Conservation (phyloP, 2,888 invertebrate species). For the Nephrotoma appendiculata region DNA sequence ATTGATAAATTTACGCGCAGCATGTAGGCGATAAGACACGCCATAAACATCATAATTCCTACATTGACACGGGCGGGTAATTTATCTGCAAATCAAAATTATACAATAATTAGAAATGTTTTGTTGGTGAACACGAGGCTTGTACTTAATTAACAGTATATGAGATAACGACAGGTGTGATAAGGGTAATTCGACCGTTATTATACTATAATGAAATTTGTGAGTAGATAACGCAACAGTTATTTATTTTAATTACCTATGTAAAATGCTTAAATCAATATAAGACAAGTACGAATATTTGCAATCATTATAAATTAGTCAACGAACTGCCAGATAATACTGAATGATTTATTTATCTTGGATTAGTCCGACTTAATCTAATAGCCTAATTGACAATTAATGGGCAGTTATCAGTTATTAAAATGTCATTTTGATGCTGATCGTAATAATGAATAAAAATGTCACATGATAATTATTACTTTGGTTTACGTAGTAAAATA, state of each 20-base stretch:
- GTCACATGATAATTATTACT: too few species aligned
- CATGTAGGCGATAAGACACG: conserved; percentile 61
- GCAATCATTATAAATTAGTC: too few species aligned
- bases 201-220: background rate
- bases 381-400: too few species aligned
- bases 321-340: too few species aligned
- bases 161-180: background rate
- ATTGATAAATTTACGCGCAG: conserved; percentile 64
- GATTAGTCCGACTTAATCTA: too few species aligned
- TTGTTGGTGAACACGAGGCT: background rate
- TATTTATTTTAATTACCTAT: background rate
- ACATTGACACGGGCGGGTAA: conserved; percentile 38
- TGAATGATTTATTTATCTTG: too few species aligned
- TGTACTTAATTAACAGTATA: background rate
- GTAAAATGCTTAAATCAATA: too few species aligned
- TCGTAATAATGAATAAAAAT: too few species aligned
- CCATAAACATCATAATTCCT: conserved; percentile 56
- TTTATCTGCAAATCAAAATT: conserved; percentile 24
- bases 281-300: too few species aligned
- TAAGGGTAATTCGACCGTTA: background rate
- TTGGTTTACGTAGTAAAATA: too few species aligned
- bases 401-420: too few species aligned
- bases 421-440: too few species aligned
- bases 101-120: background rate
- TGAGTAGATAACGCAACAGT: background rate